These are phyloP conservation scores for Pedetes capensis DNA, from an alignment of 2,113 vertebrate species.

Conservation along the genomic window DNA sequence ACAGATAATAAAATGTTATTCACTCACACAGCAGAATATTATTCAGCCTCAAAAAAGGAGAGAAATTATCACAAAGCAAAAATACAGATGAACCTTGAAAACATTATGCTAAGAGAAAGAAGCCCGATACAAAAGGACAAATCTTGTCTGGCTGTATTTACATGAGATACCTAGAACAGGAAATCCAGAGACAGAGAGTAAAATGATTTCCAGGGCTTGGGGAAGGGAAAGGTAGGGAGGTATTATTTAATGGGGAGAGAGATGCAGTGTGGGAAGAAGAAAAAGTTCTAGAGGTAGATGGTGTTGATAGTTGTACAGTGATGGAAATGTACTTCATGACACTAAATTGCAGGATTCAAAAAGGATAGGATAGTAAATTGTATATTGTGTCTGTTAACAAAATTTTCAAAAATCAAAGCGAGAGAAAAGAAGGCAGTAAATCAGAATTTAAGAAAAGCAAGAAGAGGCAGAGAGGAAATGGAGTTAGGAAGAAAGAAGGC, in stretches of 20 bases:
- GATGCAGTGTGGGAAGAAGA: neutral
- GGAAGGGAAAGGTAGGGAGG: rapidly evolving
- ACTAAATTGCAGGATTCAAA: rapidly evolving
- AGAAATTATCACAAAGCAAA: neutral
- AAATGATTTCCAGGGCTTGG: neutral
- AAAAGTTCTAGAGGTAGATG: neutral
- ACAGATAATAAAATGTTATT: neutral
- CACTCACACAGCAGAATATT: neutral
- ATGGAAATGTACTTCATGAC: rapidly evolving
- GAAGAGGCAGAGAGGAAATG: neutral
- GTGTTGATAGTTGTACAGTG: rapidly evolving
- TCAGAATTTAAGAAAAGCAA: neutral
- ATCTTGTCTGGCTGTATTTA: rapidly evolving
- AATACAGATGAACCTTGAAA: neutral
- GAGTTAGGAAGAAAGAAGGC: neutral
- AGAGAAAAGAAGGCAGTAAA: neutral
- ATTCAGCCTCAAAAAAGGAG: neutral
- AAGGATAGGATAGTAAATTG: neutral
- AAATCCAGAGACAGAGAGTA: neutral
- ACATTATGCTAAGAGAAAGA: neutral
- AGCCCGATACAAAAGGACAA: neutral
- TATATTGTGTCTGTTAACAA: neutral
- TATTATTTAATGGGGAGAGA: neutral
- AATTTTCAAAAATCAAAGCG: neutral
- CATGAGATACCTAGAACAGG: no score